Conservation (phyloP, 1,140 invertebrate genomes). For the Lepidurus arcticus region DNA sequence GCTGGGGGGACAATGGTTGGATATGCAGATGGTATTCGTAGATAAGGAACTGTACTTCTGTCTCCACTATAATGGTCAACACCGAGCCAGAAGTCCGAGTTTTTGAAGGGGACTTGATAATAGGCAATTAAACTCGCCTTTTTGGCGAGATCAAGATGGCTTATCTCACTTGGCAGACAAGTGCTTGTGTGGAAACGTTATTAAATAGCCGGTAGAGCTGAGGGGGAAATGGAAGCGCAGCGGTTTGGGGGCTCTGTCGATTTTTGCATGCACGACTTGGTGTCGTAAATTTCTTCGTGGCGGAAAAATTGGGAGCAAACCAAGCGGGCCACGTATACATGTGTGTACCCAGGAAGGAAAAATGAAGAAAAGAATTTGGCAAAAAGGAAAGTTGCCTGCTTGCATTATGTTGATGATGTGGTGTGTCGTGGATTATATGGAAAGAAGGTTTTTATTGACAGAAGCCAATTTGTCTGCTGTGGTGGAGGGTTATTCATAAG, state of each 20-base stretch:
- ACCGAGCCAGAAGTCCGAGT: neutral
- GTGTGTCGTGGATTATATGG: constrained; percentile 15
- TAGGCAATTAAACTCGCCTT: constrained; percentile 21
- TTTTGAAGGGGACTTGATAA: neutral
- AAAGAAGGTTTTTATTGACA: constrained; percentile 17
- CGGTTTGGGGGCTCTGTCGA: neutral
- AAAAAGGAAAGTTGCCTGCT: neutral
- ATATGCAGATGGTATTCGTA: neutral
- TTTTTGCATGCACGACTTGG: neutral
- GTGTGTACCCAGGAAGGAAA: neutral
- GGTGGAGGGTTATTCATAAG: constrained; percentile 17
- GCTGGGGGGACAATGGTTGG: neutral
- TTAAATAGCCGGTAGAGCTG: neutral
- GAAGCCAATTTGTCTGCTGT: constrained; percentile 21
- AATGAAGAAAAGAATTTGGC: neutral
- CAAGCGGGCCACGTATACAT: neutral
- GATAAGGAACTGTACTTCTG: neutral
- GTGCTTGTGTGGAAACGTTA: constrained; percentile 14
- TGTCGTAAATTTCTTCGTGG: neutral
- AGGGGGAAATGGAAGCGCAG: neutral
- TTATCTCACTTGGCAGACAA: neutral
- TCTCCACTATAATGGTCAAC: neutral
- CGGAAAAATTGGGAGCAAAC: neutral
- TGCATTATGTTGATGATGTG: neutral
- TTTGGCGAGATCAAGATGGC: neutral